phyloP scores from a whole-genome alignment of 2,113 vertebrate genomes.

The Bostrychus sinensis region DNA sequence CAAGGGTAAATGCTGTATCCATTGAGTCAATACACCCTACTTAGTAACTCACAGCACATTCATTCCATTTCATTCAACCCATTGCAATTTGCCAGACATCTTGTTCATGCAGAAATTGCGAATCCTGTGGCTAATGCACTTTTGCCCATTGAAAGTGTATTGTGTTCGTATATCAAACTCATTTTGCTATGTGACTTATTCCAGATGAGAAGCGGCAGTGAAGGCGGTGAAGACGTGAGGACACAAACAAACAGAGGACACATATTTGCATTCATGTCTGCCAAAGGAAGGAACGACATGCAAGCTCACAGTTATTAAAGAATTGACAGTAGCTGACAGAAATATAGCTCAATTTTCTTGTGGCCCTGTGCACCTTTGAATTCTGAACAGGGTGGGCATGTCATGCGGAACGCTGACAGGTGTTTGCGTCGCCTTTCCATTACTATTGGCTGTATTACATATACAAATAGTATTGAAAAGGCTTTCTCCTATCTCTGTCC shows the following conservation, averaged over 20 bases:
- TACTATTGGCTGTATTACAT: conserved; percentile 12
- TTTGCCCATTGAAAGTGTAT: too few species aligned
- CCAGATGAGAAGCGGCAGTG: background rate
- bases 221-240: background rate
- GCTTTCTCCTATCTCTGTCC: background rate
- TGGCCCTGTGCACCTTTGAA: conserved; percentile 28
- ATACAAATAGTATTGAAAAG: background rate
- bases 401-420: conserved; percentile 36
- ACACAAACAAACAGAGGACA: conserved; percentile 16
- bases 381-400: conserved; percentile 41
- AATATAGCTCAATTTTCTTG: conserved; percentile 53
- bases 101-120: too few species aligned
- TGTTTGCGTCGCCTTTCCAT: conserved; percentile 35
- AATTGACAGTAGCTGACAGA: conserved; percentile 58
- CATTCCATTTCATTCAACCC: too few species aligned
- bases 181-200: background rate
- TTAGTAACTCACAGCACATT: too few species aligned
- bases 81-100: too few species aligned
- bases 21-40: too few species aligned
- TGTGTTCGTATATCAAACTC: background rate
- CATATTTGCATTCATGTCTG: conserved; percentile 51
- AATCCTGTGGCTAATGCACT: too few species aligned
- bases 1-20: too few species aligned
- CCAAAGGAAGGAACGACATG: conserved; percentile 25
- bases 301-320: conserved; percentile 60